These are phyloP conservation scores for Chirona hameri DNA, from an alignment of 2,888 invertebrate genomes.

Conservation along the genomic window DNA sequence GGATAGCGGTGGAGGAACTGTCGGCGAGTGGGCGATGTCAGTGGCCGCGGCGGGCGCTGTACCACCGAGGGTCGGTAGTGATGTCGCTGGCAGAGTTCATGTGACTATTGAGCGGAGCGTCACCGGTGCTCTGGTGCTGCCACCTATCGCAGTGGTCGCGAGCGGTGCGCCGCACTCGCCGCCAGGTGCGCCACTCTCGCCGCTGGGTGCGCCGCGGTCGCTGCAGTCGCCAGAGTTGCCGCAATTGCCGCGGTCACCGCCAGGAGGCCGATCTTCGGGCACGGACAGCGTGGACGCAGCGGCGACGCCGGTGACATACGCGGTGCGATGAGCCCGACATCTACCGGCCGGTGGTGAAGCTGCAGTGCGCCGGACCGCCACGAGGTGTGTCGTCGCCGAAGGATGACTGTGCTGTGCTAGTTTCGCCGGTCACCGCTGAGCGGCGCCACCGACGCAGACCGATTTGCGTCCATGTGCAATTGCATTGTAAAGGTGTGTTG, in stretches of 20 bases:
- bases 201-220: neutral
- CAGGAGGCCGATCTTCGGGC: neutral
- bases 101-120: neutral
- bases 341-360: neutral
- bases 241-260: too few species aligned
- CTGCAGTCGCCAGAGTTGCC: neutral
- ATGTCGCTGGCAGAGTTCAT: neutral
- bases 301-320: neutral
- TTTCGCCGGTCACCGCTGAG: neutral
- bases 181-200: neutral
- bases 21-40: too few species aligned
- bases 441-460: too few species aligned
- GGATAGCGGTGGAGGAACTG: neutral
- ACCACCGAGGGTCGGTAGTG: neutral
- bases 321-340: neutral
- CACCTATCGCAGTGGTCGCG: neutral
- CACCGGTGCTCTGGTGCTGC: constrained; percentile 1
- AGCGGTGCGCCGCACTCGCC: neutral
- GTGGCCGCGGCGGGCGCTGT: neutral
- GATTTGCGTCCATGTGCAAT: too few species aligned
- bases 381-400: neutral
- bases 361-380: neutral
- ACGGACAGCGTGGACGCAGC: neutral
- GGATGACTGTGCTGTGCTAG: neutral
- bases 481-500: too few species aligned